These are phyloP conservation scores for Plusia festucae DNA, from an alignment of 2,888 invertebrate genomes.

Conservation along the genomic window DNA sequence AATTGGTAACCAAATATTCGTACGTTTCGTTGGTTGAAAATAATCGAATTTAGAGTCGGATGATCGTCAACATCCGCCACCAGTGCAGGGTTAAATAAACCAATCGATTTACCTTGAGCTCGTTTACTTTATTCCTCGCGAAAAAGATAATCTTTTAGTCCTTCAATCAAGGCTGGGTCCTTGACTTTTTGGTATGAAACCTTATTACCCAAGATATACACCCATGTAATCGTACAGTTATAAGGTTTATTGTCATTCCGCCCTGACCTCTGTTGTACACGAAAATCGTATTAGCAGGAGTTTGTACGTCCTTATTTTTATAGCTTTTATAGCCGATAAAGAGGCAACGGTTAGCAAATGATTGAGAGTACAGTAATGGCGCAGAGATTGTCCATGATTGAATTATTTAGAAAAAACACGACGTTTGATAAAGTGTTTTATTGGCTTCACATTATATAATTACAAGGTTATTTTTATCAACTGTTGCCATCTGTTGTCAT, in stretches of 20 bases:
- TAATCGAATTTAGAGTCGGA: background rate
- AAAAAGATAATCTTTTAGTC: slow-evolving; percentile 31
- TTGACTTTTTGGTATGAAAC: slow-evolving; percentile 55
- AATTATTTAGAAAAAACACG: background rate
- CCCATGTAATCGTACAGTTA: slow-evolving; percentile 33
- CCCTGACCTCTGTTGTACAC: slow-evolving; percentile 28
- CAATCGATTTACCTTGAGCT: slow-evolving; percentile 29
- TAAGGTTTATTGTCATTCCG: slow-evolving; percentile 19
- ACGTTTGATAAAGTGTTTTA: background rate
- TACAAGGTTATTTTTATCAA: background rate
- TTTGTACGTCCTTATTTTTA: background rate
- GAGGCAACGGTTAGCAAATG: background rate
- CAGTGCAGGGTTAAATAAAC: slow-evolving; percentile 27
- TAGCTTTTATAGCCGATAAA: background rate
- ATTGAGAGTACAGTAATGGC: slow-evolving; percentile 7
- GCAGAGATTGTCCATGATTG: background rate
- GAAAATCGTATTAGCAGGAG: slow-evolving; percentile 37
- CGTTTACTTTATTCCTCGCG: slow-evolving; percentile 19
- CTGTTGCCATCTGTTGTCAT: background rate
- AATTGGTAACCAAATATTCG: background rate
- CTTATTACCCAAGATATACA: slow-evolving; percentile 50
- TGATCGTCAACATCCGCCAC: background rate
- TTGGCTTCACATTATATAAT: background rate
- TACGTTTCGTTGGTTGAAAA: background rate
- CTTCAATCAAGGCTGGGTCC: slow-evolving; percentile 54